Evolutionary conservation across 2,797 vertebrate species (phyloP).

Genomic region (Enteromius fasciolatus): DNA sequence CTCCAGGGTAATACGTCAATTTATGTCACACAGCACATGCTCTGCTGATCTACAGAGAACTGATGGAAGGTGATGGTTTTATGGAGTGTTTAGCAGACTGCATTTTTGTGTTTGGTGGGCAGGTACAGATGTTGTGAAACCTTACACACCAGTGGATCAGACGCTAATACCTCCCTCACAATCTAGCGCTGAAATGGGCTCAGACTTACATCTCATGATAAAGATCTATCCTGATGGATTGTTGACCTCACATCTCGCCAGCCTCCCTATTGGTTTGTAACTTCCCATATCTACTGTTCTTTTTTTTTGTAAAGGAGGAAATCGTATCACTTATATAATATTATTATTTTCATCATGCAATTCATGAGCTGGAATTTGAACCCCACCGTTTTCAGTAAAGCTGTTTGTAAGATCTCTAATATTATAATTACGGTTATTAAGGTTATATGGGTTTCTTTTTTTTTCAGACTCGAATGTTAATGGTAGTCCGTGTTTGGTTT

Average conservation of each 20-base stretch:
- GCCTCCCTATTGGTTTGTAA: conserved; percentile 81
- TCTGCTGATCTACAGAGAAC: not conserved
- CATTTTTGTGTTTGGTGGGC: conserved; percentile 40
- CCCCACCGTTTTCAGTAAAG: not conserved
- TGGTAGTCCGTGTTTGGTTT: not conserved
- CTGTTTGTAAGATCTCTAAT: not conserved
- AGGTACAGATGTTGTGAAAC: conserved; percentile 89
- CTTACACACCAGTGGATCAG: conserved; percentile 88
- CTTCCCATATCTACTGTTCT: not conserved
- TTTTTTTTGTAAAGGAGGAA: not conserved
- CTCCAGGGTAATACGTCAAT: conserved; percentile 80
- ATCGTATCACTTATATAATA: not conserved
- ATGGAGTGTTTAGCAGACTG: not conserved
- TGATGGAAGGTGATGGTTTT: not conserved
- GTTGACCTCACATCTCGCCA: conserved; percentile 83
- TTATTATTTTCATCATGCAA: not conserved
- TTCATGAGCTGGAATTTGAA: not conserved
- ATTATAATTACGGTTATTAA: not conserved
- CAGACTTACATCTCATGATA: conserved; percentile 89
- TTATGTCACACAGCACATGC: too few species aligned
- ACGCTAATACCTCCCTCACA: conserved; percentile 73
- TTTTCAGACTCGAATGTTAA: not conserved
- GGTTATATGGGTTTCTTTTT: not conserved
- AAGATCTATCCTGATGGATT: conserved; percentile 90
- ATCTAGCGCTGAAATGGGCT: conserved; percentile 57